Evolutionary conservation across 2,888 invertebrate genomes (phyloP), one percentile per base, ranked within the genome.

Genomic region (Trichogramma evanescens): DNA sequence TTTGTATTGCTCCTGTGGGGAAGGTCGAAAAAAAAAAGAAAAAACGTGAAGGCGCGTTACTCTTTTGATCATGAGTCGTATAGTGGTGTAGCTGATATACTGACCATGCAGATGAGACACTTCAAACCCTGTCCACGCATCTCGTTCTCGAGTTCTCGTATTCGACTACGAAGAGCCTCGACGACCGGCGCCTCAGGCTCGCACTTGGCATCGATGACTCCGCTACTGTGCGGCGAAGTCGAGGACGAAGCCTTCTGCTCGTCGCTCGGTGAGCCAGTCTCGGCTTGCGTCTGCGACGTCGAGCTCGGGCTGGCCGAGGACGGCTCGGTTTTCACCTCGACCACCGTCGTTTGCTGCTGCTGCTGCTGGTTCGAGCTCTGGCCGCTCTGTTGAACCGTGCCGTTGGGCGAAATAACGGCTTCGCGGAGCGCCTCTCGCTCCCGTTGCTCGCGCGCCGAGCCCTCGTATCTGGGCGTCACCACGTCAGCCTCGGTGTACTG

Each of bases 41-140:
- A 9, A 51, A 10, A 42, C 44, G 39, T 54, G 41, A 54, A 49
- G 13, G 50, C 26, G 6, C 26, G 10, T 13, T 48, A 38, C 43
- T 38, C 5, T 54, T 38, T 6, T 49, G 7, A 13, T 39, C 41
- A 51, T 43, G 43, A 52, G 13, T 10, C 42, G 13, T 52, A 42
- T 38, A 6, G 6, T 52, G 43, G 4, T 52, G 5, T 7, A 4
- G 45, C 40, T 26, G 26, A 26, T 26, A 26, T 26, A 72, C 77
- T 75, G 67, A 84, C 84, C 82, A 94, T 86, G 74, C 95, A 95
- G 67, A 95, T 95, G 56, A 94, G 82, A 80, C 95, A 95, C 77
- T 93, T 93, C 65, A 86, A 86, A 78, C 88, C 86, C 69, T 82
- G 81, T 62, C 83, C 80, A 59, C 81, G 79, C 67, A 78, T 75